A percentile compares a stretch with the other conserved stretches of the same genome.
phyloP scores from a whole-genome alignment of 2,888 invertebrate genomes.

The Clivina fossor region DNA sequence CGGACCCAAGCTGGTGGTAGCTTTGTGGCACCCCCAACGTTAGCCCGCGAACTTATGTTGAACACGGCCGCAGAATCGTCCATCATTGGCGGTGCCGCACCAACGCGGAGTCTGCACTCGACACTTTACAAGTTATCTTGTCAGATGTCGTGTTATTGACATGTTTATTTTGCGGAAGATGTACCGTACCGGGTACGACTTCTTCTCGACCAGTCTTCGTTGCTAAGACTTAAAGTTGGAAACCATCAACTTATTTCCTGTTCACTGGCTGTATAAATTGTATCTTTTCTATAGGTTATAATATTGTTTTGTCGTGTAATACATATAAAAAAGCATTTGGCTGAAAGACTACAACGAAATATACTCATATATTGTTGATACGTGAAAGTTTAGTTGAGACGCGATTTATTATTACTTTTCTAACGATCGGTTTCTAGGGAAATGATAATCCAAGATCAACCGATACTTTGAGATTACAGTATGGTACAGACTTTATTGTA shows the following conservation, averaged over 20 bases:
- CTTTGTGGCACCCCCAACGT: too few relatives aligned
- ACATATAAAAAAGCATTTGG: background rate
- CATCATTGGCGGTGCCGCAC: conserved; percentile 23
- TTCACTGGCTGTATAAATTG: conserved; percentile 14
- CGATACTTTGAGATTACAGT: too few relatives aligned
- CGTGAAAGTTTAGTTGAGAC: background rate
- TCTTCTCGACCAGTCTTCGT: too few relatives aligned
- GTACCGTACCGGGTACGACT: too few relatives aligned
- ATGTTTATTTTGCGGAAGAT: conserved; percentile 32
- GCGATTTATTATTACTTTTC: too few relatives aligned
- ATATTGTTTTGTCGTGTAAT: background rate
- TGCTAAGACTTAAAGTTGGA: too few relatives aligned
- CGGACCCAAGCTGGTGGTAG: conserved; percentile 1
- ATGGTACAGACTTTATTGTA: too few relatives aligned
- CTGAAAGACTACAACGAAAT: background rate
- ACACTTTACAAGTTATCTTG: conserved; percentile 35
- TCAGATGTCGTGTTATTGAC: conserved; percentile 31
- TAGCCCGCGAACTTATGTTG: conserved; percentile 24
- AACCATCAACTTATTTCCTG: conserved; percentile 22
- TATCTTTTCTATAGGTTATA: background rate
- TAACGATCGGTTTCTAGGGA: too few relatives aligned
- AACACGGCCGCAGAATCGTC: conserved; percentile 32
- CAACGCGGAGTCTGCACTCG: conserved; percentile 9
- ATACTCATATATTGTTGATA: background rate
- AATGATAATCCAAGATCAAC: too few relatives aligned